Percentiles rank a stretch among this genome's conserved stretches.
Evolutionary conservation across 2,113 vertebrate species (phyloP).

Genomic region (Zosterops lateralis): DNA sequence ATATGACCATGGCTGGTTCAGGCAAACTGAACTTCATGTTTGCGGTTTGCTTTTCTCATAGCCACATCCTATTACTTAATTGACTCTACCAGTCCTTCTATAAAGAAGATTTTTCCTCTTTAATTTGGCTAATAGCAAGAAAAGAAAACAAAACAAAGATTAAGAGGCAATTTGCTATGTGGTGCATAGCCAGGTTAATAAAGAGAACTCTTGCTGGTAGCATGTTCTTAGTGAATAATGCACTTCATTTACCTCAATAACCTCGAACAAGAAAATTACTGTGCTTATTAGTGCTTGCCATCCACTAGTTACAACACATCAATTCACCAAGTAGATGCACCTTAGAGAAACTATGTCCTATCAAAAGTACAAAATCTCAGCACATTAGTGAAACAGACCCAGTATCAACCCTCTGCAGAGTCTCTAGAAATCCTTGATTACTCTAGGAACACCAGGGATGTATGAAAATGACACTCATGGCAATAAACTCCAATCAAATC

Average conservation of each 20-base stretch:
- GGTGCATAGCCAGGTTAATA: conserved; percentile 42
- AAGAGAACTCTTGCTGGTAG: conserved; percentile 39
- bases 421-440: neutral
- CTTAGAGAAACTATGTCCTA: neutral
- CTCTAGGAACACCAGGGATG: neutral
- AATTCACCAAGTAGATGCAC: neutral
- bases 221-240: conserved; percentile 48
- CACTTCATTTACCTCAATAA: conserved; percentile 45
- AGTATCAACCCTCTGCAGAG: neutral
- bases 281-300: conserved; percentile 1
- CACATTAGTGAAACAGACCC: neutral
- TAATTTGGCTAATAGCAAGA: conserved; percentile 15
- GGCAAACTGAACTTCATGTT: neutral
- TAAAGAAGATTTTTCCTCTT: neutral
- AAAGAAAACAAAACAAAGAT: conserved; percentile 38
- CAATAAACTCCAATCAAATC: neutral
- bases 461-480: neutral
- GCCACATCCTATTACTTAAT: neutral
- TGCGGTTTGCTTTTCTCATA: neutral
- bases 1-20: neutral
- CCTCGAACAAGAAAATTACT: conserved; percentile 26
- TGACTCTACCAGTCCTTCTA: neutral
- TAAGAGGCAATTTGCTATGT: conserved; percentile 35
- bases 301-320: neutral
- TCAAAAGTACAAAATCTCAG: neutral